Percentiles rank a stretch among this genome's conserved stretches.
phyloP scores from a whole-genome alignment of 2,113 vertebrate genomes.

The Halcyon senegalensis region DNA sequence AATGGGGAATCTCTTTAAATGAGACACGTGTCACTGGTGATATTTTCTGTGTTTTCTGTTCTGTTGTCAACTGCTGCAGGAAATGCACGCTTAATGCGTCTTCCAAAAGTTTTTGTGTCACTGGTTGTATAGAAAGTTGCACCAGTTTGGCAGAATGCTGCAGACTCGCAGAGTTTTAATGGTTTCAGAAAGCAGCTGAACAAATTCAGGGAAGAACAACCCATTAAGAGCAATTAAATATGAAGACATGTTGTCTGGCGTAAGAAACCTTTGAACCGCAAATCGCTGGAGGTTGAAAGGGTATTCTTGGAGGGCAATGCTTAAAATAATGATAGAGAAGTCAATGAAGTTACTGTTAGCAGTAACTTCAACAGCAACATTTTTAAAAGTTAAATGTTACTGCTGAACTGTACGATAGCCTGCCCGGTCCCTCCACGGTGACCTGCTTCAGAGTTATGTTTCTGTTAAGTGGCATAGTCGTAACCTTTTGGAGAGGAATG shows the following conservation, averaged over 20 bases:
- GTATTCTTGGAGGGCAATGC: neutral
- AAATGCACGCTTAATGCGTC: neutral
- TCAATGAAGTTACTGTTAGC: neutral
- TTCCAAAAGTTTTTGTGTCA: neutral
- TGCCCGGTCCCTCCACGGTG: neutral
- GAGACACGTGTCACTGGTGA: neutral
- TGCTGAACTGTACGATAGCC: rapidly evolving
- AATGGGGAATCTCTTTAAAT: neutral
- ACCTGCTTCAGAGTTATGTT: rapidly evolving
- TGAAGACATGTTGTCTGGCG: slow-evolving; percentile 3
- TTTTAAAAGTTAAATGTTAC: neutral
- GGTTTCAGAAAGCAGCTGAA: neutral
- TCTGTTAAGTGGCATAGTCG: neutral
- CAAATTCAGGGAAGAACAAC: neutral
- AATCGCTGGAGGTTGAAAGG: neutral
- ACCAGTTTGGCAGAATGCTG: neutral
- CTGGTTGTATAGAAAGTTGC: neutral
- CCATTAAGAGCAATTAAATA: slow-evolving; percentile 22
- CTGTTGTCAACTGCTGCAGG: neutral
- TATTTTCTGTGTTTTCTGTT: neutral
- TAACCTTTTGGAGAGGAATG: neutral
- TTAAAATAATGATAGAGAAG: neutral
- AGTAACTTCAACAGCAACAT: neutral
- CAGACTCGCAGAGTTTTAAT: neutral
- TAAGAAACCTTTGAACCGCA: neutral